Percentiles rank a stretch among this genome's conserved stretches.
These are phyloP conservation scores for Trissolcus brochymenae DNA, from an alignment of 2,888 invertebrate genomes.

Conservation along the genomic window DNA sequence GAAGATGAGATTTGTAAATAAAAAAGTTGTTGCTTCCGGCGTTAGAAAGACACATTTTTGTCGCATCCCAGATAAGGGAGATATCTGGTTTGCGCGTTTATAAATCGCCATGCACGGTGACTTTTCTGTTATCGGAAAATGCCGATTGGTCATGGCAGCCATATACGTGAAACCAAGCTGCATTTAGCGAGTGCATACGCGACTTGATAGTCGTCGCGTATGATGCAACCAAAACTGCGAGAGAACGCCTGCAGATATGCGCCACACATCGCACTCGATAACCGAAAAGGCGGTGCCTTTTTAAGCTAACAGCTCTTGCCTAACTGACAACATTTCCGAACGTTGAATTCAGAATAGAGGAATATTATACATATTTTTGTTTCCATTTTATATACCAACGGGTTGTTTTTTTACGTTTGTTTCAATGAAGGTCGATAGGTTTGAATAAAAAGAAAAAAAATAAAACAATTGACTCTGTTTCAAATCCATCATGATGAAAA, in stretches of 20 bases:
- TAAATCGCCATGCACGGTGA: conserved; percentile 61
- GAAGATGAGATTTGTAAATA: not conserved
- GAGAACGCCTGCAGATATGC: conserved; percentile 56
- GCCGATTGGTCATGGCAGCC: conserved; percentile 67
- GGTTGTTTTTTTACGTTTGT: not conserved
- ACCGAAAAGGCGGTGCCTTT: conserved; percentile 59
- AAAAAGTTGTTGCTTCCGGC: conserved; percentile 9
- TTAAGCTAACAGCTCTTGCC: conserved; percentile 48
- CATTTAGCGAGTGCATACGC: conserved; percentile 41
- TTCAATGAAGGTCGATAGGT: conserved; percentile 30
- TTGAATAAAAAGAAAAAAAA: conserved; percentile 5
- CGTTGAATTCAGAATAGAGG: not conserved
- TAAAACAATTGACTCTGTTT: not conserved
- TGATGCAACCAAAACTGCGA: conserved; percentile 60
- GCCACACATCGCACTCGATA: conserved; percentile 37
- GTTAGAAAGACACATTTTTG: conserved; percentile 2
- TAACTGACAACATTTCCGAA: conserved; percentile 33
- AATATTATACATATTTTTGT: too few species aligned
- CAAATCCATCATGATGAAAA: conserved; percentile 20
- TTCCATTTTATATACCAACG: too few species aligned
- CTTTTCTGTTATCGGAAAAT: conserved; percentile 67
- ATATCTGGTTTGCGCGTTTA: conserved; percentile 36
- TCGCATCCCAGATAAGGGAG: not conserved
- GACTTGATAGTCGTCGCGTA: conserved; percentile 45
- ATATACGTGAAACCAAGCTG: conserved; percentile 59